Evolutionary conservation across 2,797 vertebrate genomes (phyloP).

Genomic region (Harpagifer antarcticus): DNA sequence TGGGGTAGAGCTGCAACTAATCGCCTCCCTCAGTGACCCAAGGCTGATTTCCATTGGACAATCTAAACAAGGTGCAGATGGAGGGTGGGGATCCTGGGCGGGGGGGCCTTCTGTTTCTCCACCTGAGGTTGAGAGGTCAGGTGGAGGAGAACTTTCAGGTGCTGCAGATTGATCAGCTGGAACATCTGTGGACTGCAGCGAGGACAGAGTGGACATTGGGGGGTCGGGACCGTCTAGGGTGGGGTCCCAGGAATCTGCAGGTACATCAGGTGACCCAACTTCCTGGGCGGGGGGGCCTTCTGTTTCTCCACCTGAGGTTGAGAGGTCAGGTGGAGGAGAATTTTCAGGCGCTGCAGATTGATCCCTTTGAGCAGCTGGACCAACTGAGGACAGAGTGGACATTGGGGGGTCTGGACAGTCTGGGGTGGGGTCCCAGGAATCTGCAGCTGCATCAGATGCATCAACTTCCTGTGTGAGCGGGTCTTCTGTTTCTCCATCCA

Average conservation of each 20-base stretch:
- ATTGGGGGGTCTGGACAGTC: too few species aligned
- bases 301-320: neutral
- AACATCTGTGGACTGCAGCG: conserved; percentile 5
- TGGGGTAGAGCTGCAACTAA: conserved; percentile 19
- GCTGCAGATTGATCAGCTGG: neutral
- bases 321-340: neutral
- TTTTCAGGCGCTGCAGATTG: neutral
- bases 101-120: conserved; percentile 13
- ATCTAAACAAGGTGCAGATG: conserved; percentile 5
- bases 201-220: neutral
- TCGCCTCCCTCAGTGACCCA: conserved; percentile 42
- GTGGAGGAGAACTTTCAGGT: neutral
- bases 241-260: conserved; percentile 1
- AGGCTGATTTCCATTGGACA: conserved; percentile 51
- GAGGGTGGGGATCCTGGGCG: neutral
- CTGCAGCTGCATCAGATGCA: too few species aligned
- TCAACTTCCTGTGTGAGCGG: too few species aligned
- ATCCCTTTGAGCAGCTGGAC: neutral
- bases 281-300: conserved; percentile 19
- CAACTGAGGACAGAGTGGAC: too few species aligned
- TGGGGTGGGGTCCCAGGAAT: too few species aligned
- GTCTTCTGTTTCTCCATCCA: too few species aligned
- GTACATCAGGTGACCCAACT: conserved; percentile 9
- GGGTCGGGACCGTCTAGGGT: conserved; percentile 14
- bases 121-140: conserved; percentile 22